Evolutionary conservation across 2,797 vertebrate genomes (phyloP).

Genomic region (Dendrocincla tyrannina): DNA sequence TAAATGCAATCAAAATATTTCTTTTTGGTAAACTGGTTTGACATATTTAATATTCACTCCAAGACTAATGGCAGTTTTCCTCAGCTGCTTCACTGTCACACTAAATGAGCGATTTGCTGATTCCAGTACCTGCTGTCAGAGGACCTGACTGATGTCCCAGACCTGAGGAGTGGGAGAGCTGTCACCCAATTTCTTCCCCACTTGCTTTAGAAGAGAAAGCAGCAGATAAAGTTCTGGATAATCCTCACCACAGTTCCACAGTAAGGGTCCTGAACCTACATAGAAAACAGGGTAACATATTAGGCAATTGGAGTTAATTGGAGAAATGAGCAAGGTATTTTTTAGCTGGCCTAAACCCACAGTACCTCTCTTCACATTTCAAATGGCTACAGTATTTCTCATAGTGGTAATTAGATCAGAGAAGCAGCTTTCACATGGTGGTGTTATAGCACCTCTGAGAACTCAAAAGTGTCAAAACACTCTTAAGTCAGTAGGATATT

Average conservation of each 20-base stretch:
- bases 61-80: neutral
- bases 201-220: neutral
- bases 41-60: neutral
- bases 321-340: neutral
- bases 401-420: neutral
- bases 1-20: neutral
- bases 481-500: neutral
- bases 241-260: neutral
- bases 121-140: neutral
- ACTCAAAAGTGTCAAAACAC: neutral
- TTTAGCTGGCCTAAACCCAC: neutral
- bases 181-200: neutral
- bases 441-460: neutral
- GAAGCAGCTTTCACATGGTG: neutral
- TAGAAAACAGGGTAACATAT: neutral
- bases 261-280: neutral
- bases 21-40: neutral
- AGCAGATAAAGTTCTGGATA: neutral
- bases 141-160: neutral
- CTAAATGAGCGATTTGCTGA: neutral
- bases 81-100: neutral
- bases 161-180: neutral
- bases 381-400: neutral
- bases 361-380: neutral
- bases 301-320: neutral